These are phyloP conservation scores for Cosmorhoe ocellata DNA, from an alignment of 2,888 invertebrate genomes.

Conservation along the genomic window DNA sequence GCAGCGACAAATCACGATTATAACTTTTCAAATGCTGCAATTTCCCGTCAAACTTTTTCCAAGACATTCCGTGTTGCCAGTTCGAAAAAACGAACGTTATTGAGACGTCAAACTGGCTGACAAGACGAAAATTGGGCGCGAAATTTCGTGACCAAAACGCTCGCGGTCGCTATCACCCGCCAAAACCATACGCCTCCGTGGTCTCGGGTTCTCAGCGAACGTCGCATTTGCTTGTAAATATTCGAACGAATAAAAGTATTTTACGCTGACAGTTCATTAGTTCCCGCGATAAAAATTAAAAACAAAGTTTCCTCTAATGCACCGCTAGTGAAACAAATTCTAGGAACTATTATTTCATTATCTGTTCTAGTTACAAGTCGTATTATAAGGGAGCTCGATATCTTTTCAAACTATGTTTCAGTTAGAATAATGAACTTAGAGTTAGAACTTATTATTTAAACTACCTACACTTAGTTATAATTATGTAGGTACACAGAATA, in stretches of 20 bases:
- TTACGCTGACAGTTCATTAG: constrained; percentile 37
- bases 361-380: no score
- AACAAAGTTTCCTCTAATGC: neutral
- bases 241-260: constrained; percentile 40
- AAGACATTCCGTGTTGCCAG: constrained; percentile 44
- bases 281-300: constrained; percentile 1
- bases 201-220: constrained; percentile 64
- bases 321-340: no score
- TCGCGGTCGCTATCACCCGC: constrained; percentile 54
- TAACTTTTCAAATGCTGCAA: constrained; percentile 29
- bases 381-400: no score
- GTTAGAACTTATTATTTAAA: no score
- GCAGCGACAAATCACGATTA: constrained; percentile 32
- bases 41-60: constrained; percentile 43
- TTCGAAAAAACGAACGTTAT: constrained; percentile 44
- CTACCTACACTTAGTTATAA: no score
- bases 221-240: constrained; percentile 50
- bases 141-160: constrained; percentile 67
- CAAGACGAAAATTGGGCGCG: constrained; percentile 73
- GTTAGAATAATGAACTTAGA: no score
- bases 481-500: no score
- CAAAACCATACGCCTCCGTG: constrained; percentile 66
- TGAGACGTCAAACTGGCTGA: constrained; percentile 70
- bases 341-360: no score
- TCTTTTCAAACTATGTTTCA: no score